A percentile compares a stretch with the other conserved stretches of the same genome.
phyloP scores from a whole-genome alignment of 2,797 vertebrate genomes.

The Spinus pinus region DNA sequence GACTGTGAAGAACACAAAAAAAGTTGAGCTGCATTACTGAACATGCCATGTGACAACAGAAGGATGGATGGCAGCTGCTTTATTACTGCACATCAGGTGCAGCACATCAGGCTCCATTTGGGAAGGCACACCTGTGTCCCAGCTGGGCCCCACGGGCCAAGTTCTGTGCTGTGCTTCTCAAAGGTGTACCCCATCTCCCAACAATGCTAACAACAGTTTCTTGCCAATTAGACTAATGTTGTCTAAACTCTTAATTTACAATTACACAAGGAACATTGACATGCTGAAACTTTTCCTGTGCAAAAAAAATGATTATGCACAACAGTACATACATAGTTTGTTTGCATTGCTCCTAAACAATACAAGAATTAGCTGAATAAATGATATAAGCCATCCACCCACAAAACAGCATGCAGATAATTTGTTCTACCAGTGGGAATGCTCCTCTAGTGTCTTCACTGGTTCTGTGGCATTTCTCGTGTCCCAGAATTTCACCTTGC shows the following conservation, averaged over 20 bases:
- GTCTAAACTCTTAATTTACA: neutral
- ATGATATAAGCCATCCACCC: constrained; percentile 15
- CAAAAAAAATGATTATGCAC: constrained; percentile 34
- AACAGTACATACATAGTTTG: constrained; percentile 20
- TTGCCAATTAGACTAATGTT: neutral
- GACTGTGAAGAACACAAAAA: neutral
- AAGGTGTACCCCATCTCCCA: neutral
- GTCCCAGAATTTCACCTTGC: constrained; percentile 99
- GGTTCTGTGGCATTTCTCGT: constrained; percentile 89
- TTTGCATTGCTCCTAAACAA: neutral
- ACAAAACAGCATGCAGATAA: neutral
- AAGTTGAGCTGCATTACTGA: neutral
- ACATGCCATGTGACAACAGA: neutral
- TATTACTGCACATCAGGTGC: neutral
- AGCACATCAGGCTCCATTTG: neutral
- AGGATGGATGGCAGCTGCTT: neutral
- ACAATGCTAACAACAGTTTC: neutral
- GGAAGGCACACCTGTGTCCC: neutral
- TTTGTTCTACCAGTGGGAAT: constrained; percentile 90
- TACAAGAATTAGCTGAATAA: constrained; percentile 51
- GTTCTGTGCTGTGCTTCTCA: neutral
- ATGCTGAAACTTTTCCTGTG: neutral
- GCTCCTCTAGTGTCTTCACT: constrained; percentile 92
- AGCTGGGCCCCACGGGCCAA: neutral
- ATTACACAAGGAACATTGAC: neutral